phyloP scores from a whole-genome alignment of 2,797 vertebrate species.

The Luscinia luscinia region DNA sequence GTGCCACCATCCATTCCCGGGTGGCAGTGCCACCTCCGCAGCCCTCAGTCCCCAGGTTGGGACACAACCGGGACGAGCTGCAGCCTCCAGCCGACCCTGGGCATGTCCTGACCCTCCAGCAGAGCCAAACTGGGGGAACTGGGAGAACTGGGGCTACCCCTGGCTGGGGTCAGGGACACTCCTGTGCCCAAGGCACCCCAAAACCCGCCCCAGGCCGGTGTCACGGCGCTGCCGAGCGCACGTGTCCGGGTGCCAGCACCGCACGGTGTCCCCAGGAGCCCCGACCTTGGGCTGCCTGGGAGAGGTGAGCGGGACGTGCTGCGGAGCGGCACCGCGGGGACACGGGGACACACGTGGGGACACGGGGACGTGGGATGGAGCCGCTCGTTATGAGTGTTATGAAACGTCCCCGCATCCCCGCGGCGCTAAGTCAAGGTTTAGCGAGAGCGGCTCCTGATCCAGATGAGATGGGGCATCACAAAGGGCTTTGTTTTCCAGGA shows the following conservation, averaged over 20 bases:
- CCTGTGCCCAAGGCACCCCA: not conserved
- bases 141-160: too few relatives aligned
- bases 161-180: accelerated
- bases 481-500: conserved; percentile 70
- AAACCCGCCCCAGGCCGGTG: accelerated
- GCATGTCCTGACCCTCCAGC: too few relatives aligned
- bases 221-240: accelerated
- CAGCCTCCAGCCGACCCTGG: not conserved
- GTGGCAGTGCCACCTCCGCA: not conserved
- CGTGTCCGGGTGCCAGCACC: accelerated
- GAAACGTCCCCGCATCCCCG: not conserved
- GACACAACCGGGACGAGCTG: not conserved
- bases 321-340: not conserved
- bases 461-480: conserved; percentile 53
- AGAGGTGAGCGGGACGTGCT: not conserved
- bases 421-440: not conserved
- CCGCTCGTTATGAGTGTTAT: not conserved
- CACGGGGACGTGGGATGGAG: not conserved
- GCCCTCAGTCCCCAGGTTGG: accelerated
- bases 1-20: too few relatives aligned
- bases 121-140: not conserved
- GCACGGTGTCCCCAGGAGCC: not conserved
- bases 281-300: not conserved
- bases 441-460: not conserved
- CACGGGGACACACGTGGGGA: not conserved